Base-by-base conservation (phyloP, 2,888 invertebrate species). In the Drosophila meridiana region DNA sequence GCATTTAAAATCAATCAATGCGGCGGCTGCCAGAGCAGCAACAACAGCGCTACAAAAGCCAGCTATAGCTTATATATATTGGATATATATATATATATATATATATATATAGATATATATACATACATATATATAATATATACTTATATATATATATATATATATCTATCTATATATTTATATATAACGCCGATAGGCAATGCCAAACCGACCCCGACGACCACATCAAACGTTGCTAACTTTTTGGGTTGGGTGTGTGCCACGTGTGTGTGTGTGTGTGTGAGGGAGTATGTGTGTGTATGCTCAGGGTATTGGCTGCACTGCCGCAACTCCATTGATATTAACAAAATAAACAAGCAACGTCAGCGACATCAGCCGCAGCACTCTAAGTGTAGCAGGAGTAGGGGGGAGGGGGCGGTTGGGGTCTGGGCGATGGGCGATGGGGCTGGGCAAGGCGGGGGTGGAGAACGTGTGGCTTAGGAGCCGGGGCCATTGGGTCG, bases 1-100 rank as follows among this genome's bases (percentile, higher is more conserved):
- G 76, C 89, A 82, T 87, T 88, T 83, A 80, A 90, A 88, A 88
- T 90, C 90, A 89, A 88, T 88, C 89, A 82, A 86, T 87, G 75
- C 13, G 52, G 57, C 55, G 43, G 38, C 64, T 55, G 40, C 57
- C 65, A 26, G 64, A 53, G 38, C 52, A 48, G 14, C 67, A 57
- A 30, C 52, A 53, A 28, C 60, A 48, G 65, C 38, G 38, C 45
- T 7, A 36, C 61, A 47, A 59, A 55, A 63, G 40, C 53, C 60
- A 56, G 50, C 58, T 13, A 50, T 38, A 53, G 56, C 38, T 3
- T 20, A 53, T 26, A 40, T 40, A 52, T 36, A 43, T 43, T 32
- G 0, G 32, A 43, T n/a, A 47, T 42, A 53, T 38, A 48, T 43
- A 43, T 26, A 28, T 20, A 9, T 34, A 36, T 5, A 4, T 5